A percentile compares a stretch with the other conserved stretches of the same genome.
These are phyloP conservation scores for Arizona elegans DNA, from an alignment of 2,113 vertebrate genomes.

Conservation along the genomic window DNA sequence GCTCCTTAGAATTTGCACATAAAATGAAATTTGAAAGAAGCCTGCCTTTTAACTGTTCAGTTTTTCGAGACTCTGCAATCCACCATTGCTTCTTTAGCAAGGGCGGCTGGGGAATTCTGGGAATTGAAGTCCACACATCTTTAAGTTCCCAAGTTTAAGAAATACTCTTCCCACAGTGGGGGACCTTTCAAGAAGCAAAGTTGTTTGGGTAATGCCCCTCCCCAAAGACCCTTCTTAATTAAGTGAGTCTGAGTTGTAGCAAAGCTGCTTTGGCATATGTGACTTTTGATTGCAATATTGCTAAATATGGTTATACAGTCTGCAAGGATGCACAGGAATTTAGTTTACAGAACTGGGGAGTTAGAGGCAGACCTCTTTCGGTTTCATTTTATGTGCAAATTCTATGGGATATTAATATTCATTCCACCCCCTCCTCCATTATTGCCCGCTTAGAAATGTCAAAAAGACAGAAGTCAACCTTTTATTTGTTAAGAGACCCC, in stretches of 20 bases:
- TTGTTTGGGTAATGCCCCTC: too few species aligned
- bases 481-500: too few species aligned
- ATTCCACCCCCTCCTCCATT: not conserved
- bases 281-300: not conserved
- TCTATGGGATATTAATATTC: not conserved
- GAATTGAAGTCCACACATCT: not conserved
- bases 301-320: not conserved
- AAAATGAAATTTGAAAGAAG: too few species aligned
- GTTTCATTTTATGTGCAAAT: not conserved
- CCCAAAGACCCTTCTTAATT: not conserved
- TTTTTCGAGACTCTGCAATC: too few species aligned
- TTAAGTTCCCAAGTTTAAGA: not conserved
- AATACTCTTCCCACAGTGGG: too few species aligned
- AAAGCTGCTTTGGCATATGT: not conserved
- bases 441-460: not conserved
- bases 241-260: not conserved
- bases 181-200: not conserved
- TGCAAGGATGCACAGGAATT: not conserved
- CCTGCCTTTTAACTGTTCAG: too few species aligned
- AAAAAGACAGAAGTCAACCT: not conserved
- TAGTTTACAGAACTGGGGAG: not conserved
- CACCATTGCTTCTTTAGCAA: too few species aligned
- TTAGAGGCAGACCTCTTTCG: not conserved
- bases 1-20: too few species aligned
- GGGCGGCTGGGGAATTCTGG: not conserved